A percentile compares a stretch with the other conserved stretches of the same genome.
These are phyloP conservation scores for Sebastes baramenuke DNA, from an alignment of 2,797 vertebrate genomes.

Conservation along the genomic window DNA sequence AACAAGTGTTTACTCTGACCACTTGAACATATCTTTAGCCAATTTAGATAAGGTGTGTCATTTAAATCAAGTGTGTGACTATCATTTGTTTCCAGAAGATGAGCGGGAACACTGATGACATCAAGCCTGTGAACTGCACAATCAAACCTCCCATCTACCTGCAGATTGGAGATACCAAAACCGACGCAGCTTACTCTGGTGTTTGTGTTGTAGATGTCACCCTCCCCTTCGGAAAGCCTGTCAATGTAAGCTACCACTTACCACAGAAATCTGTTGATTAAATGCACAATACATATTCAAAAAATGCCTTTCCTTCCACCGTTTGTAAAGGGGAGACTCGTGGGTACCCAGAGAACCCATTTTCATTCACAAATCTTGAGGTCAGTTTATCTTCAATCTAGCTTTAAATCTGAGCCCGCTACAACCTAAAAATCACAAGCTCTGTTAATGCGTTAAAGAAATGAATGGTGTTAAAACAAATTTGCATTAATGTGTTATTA, in stretches of 20 bases:
- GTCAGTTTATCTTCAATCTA: no score
- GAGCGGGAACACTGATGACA: constrained; percentile 30
- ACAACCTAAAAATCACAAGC: no score
- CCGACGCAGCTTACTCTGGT: constrained; percentile 81
- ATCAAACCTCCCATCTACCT: constrained; percentile 86
- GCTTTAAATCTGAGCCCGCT: no score
- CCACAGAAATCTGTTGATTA: not conserved
- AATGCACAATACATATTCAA: no score
- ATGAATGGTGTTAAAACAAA: no score
- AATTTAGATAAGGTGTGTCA: no score
- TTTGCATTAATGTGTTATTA: no score
- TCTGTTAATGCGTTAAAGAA: no score
- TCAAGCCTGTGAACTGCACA: constrained; percentile 72
- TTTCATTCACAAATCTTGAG: no score
- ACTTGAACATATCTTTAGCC: not conserved
- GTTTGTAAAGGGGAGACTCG: not conserved
- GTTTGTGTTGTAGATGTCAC: constrained; percentile 89
- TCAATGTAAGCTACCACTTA: constrained; percentile 81
- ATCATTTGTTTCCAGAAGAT: constrained; percentile 30
- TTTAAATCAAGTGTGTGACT: not conserved
- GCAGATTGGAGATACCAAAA: constrained; percentile 84
- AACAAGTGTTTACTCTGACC: not conserved
- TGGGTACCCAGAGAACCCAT: no score
- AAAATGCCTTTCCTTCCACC: not conserved
- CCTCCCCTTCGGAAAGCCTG: constrained; percentile 79